Percentiles rank a stretch among this genome's conserved stretches.
Evolutionary conservation across 2,888 invertebrate genomes (phyloP).

Genomic region (Halictus quadricinctus): DNA sequence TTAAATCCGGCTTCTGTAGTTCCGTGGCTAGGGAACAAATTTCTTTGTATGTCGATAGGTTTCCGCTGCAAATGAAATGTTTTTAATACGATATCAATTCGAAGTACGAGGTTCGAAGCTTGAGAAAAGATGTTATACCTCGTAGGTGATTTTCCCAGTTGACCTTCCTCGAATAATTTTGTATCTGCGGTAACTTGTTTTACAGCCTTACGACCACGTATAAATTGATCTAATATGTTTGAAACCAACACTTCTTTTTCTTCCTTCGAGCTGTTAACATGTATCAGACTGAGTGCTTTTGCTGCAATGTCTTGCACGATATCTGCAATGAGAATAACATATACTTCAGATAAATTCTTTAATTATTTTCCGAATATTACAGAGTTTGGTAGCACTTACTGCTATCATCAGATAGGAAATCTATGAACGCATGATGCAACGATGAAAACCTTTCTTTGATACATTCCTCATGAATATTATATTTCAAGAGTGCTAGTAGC

Average conservation of each 20-base stretch:
- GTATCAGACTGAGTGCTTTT: slow-evolving; percentile 94
- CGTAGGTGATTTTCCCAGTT: slow-evolving; percentile 92
- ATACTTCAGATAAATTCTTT: not conserved
- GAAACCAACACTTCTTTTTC: slow-evolving; percentile 89
- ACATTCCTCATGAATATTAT: slow-evolving; percentile 88
- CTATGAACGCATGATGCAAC: slow-evolving; percentile 93
- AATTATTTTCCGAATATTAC: not conserved
- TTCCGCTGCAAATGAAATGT: slow-evolving; percentile 86
- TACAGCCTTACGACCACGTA: slow-evolving; percentile 89
- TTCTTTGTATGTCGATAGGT: slow-evolving; percentile 96
- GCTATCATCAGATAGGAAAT: slow-evolving; percentile 93
- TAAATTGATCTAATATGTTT: slow-evolving; percentile 91
- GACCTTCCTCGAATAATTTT: slow-evolving; percentile 93
- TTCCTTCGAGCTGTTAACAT: slow-evolving; percentile 90
- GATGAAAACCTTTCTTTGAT: slow-evolving; percentile 87
- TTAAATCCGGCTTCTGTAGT: slow-evolving; percentile 96
- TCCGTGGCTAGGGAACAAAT: slow-evolving; percentile 96
- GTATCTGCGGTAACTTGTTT: slow-evolving; percentile 91
- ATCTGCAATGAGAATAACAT: slow-evolving; percentile 84
- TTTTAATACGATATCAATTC: not conserved
- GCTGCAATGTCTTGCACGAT: slow-evolving; percentile 97
- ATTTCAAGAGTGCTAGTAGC: slow-evolving; percentile 92
- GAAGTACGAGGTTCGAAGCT: not conserved
- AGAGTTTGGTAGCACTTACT: slow-evolving; percentile 84
- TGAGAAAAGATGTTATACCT: slow-evolving; percentile 85